Evolutionary conservation across 2,797 vertebrate genomes (phyloP).

Genomic region (Pogonophryne albipinna): DNA sequence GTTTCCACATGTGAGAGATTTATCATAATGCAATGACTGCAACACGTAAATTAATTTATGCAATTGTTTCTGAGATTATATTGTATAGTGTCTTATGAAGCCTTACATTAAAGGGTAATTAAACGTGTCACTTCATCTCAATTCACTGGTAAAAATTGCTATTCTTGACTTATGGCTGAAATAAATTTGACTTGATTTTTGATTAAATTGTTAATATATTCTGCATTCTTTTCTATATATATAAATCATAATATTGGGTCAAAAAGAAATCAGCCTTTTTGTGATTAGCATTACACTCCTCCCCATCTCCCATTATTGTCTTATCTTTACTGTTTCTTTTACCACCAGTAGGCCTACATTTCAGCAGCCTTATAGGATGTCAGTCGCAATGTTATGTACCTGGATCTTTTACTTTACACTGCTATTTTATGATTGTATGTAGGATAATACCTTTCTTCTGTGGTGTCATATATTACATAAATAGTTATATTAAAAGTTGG

Average conservation of each 20-base stretch:
- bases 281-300: not conserved
- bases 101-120: not conserved
- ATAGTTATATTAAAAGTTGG: constrained; percentile 35
- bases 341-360: not conserved
- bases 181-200: not conserved
- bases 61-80: not conserved
- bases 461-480: constrained; percentile 42
- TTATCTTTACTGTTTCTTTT: not conserved
- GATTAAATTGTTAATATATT: not conserved
- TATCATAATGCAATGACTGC: not conserved
- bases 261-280: not conserved
- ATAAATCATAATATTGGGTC: not conserved
- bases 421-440: constrained; percentile 8
- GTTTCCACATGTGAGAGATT: not conserved
- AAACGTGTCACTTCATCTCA: not conserved
- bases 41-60: not conserved
- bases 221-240: not conserved
- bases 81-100: not conserved
- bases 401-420: constrained; percentile 9
- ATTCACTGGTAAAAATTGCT: not conserved
- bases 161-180: not conserved
- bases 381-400: not conserved
- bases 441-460: constrained; percentile 1
- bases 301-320: not conserved
- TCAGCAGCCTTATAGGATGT: not conserved